Evolutionary conservation across 2,113 vertebrate species (phyloP).

Genomic region (Rhizomys pruinosus): DNA sequence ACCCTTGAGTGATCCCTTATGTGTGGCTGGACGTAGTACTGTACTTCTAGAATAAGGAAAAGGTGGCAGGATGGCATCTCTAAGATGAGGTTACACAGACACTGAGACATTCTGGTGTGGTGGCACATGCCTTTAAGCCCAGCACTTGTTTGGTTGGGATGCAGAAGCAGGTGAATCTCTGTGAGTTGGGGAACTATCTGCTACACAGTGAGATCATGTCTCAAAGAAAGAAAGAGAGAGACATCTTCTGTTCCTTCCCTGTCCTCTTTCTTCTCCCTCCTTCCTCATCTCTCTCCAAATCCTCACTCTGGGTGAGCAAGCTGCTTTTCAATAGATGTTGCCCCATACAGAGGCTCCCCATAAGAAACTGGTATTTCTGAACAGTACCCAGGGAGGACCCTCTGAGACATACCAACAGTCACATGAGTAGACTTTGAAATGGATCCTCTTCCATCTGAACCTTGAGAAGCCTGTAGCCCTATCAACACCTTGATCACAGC

Average conservation of each 20-base stretch:
- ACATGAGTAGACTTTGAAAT: not conserved
- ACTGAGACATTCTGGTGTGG: not conserved
- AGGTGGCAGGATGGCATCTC: not conserved
- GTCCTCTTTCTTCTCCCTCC: fast-evolving
- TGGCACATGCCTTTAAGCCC: too few relatives aligned
- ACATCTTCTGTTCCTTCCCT: not conserved
- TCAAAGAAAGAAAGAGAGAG: too few relatives aligned
- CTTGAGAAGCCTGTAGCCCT: not conserved
- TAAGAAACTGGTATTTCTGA: not conserved
- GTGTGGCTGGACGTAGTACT: not conserved
- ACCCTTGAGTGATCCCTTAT: not conserved
- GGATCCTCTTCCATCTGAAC: not conserved
- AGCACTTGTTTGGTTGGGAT: too few relatives aligned
- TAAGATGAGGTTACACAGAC: not conserved
- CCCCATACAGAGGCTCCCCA: not conserved
- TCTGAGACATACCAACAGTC: not conserved
- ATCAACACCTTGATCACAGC: not conserved
- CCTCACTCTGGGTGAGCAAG: not conserved
- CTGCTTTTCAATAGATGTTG: not conserved
- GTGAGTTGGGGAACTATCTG: too few relatives aligned
- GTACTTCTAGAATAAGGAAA: not conserved
- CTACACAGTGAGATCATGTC: too few relatives aligned
- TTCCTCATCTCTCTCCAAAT: not conserved
- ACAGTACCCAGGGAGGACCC: not conserved
- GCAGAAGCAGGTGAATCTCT: too few relatives aligned